Percentiles rank a stretch among this genome's conserved stretches.
These are phyloP conservation scores for Plecotus auritus DNA, from an alignment of 2,113 vertebrate species.

Conservation along the genomic window DNA sequence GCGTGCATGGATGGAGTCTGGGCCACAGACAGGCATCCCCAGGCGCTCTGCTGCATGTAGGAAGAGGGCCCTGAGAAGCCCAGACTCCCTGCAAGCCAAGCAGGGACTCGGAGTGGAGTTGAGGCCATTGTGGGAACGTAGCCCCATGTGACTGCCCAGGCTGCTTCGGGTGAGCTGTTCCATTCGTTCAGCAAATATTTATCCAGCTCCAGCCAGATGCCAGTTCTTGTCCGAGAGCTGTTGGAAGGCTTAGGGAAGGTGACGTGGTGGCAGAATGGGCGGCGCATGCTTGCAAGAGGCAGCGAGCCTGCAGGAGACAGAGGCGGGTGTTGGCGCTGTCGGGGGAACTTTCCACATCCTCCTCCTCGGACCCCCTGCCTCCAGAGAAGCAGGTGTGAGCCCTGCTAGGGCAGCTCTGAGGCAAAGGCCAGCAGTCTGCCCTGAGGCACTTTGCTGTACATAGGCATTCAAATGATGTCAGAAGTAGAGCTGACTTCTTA, in stretches of 20 bases:
- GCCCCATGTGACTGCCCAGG: not conserved
- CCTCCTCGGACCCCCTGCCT: not conserved
- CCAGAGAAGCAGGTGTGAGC: rapidly evolving
- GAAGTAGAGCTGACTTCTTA: not conserved
- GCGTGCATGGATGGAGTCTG: not conserved
- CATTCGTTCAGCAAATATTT: slow-evolving; percentile 4
- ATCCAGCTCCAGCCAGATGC: not conserved
- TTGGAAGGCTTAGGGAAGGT: not conserved
- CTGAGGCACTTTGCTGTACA: not conserved
- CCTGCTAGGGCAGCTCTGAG: too few relatives aligned
- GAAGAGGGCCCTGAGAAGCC: not conserved
- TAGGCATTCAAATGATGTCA: not conserved
- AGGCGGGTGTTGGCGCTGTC: not conserved
- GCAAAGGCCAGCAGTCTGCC: not conserved
- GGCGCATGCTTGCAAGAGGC: not conserved
- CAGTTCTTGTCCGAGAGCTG: not conserved
- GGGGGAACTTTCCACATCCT: not conserved
- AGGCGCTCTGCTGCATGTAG: not conserved
- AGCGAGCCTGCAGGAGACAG: rapidly evolving
- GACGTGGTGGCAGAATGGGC: not conserved
- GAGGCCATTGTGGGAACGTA: not conserved
- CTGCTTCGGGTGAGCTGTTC: not conserved
- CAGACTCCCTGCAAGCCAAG: rapidly evolving
- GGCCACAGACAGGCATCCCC: rapidly evolving
- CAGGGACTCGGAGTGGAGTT: not conserved